Conservation (phyloP, 2,888 invertebrate genomes). For the Dicranocentrus wangi region DNA sequence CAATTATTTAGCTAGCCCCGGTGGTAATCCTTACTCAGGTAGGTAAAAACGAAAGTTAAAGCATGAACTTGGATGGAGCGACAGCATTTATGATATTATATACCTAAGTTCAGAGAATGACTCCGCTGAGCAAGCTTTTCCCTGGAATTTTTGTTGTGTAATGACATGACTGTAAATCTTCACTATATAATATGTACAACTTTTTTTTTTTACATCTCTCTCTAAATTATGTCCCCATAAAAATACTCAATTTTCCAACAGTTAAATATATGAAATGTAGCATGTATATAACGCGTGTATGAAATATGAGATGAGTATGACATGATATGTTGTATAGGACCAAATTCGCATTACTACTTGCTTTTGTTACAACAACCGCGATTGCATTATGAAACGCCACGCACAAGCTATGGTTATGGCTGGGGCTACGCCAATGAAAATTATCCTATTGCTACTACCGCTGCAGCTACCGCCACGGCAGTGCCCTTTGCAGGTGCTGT, state of each 20-base stretch:
- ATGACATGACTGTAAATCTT: neutral
- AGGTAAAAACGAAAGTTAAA: conserved; percentile 26
- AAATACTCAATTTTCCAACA: neutral
- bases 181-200: neutral
- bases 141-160: neutral
- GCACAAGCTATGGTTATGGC: conserved; percentile 1
- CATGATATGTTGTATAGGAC: neutral
- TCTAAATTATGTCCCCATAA: neutral
- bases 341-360: neutral
- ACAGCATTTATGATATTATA: no score
- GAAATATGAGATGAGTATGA: neutral
- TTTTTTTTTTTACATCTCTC: neutral
- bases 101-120: no score
- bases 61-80: no score
- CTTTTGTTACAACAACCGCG: conserved; percentile 7
- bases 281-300: neutral
- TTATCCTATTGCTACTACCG: neutral
- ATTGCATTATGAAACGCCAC: conserved; percentile 6
- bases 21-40: conserved; percentile 63
- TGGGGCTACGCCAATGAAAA: neutral
- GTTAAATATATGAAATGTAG: neutral
- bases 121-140: no score
- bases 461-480: neutral
- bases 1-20: conserved; percentile 31
- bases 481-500: neutral